Evolutionary conservation across 2,888 invertebrate species (phyloP).

Genomic region (Clitarchus hookeri): DNA sequence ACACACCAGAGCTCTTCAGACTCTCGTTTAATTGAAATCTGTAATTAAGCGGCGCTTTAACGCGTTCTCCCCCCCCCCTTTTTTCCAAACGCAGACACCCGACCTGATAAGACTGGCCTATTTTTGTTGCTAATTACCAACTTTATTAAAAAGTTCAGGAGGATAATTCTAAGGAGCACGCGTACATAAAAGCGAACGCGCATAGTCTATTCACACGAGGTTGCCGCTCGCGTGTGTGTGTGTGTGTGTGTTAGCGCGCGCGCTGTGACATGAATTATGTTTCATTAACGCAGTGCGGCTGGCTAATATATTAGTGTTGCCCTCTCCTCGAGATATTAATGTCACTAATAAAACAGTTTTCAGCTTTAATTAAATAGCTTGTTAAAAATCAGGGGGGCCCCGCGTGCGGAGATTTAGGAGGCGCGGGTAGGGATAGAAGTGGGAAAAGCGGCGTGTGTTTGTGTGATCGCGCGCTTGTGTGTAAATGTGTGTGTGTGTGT

Average conservation of each 20-base stretch:
- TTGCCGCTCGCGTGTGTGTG: not conserved
- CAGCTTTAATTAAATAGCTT: constrained; percentile 35
- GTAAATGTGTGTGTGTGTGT: too few relatives aligned
- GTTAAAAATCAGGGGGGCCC: constrained; percentile 28
- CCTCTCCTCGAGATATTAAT: constrained; percentile 31
- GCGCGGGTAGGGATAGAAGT: constrained; percentile 12
- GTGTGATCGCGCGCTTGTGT: too few relatives aligned
- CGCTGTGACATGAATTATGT: constrained; percentile 23
- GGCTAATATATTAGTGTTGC: constrained; percentile 21
- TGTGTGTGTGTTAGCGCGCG: not conserved
- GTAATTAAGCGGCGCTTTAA: not conserved
- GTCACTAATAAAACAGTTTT: constrained; percentile 33
- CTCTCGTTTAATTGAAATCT: constrained; percentile 7
- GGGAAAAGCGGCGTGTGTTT: not conserved
- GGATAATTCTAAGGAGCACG: constrained; percentile 19
- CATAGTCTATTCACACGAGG: not conserved
- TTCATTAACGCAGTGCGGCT: constrained; percentile 15
- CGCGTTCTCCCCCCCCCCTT: not conserved
- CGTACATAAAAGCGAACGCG: constrained; percentile 19
- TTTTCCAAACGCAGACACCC: not conserved
- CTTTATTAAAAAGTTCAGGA: constrained; percentile 18
- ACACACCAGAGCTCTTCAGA: not conserved
- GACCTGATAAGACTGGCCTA: constrained; percentile 15
- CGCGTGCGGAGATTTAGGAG: constrained; percentile 8
- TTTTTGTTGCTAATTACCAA: constrained; percentile 19